Conservation (phyloP, 2,113 vertebrate genomes). For the Glaucidium brasilianum region DNA sequence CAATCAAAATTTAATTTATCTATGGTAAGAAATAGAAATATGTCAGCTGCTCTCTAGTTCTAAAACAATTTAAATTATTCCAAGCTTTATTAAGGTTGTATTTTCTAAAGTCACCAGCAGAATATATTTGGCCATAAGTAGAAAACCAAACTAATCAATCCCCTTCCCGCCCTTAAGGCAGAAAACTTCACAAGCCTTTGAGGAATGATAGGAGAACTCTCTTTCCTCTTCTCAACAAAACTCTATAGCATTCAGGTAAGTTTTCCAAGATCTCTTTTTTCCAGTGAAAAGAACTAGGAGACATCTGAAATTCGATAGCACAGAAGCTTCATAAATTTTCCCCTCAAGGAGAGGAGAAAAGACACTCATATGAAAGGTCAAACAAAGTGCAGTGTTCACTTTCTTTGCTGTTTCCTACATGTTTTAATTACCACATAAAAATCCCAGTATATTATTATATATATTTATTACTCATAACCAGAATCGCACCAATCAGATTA, state of each 20-base stretch:
- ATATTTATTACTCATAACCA: background rate
- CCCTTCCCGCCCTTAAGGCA: background rate
- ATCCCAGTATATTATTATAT: background rate
- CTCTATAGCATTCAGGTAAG: background rate
- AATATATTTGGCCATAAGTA: background rate
- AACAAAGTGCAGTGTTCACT: background rate
- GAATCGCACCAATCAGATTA: background rate
- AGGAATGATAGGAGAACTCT: background rate
- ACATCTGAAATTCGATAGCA: background rate
- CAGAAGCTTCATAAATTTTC: background rate
- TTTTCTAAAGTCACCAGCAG: background rate
- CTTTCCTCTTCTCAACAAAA: background rate
- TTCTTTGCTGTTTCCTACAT: background rate
- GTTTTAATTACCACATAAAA: background rate
- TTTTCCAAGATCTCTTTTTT: background rate
- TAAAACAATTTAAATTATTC: background rate
- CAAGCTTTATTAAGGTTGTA: background rate
- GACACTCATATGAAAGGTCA: background rate
- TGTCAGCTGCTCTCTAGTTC: background rate
- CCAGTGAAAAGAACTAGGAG: background rate
- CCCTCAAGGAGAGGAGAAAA: background rate
- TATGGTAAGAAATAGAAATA: background rate
- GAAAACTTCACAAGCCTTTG: background rate
- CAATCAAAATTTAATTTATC: background rate
- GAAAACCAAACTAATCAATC: background rate